These are phyloP conservation scores for Ploceus nigricollis DNA, from an alignment of 2,113 vertebrate genomes.

Conservation along the genomic window DNA sequence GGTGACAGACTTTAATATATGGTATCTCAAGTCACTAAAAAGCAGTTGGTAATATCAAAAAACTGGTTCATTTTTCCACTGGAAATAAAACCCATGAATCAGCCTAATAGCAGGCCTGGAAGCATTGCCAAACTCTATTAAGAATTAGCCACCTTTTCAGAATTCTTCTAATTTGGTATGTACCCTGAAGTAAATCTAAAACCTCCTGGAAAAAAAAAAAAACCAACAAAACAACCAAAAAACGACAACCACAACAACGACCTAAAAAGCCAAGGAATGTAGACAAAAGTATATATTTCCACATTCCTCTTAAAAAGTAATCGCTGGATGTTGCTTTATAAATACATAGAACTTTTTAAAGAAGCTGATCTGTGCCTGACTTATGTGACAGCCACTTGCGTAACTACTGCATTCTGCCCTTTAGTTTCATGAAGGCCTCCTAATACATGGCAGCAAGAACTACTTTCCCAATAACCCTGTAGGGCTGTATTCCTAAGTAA, in stretches of 20 bases:
- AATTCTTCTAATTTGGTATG: neutral
- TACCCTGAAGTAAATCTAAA: neutral
- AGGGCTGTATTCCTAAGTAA: neutral
- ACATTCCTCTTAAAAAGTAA: neutral
- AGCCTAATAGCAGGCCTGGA: neutral
- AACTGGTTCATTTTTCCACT: neutral
- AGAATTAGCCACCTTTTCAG: neutral
- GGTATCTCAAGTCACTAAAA: neutral
- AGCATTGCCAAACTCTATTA: neutral
- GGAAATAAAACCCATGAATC: neutral
- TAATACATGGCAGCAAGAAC: neutral
- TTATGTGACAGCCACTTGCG: neutral
- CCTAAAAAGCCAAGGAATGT: neutral
- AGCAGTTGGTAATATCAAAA: neutral
- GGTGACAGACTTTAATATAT: neutral
- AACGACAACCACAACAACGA: too few species aligned
- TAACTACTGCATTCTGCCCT: neutral
- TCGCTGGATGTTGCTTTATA: neutral
- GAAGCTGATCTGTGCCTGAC: neutral
- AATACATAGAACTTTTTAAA: neutral
- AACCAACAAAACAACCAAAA: neutral
- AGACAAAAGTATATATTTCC: neutral
- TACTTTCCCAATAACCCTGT: neutral
- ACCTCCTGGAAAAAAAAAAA: neutral
- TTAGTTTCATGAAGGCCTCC: neutral